Base-by-base conservation (phyloP, 92 coral and sea anemone species). In the Scolanthus callimorphus region DNA sequence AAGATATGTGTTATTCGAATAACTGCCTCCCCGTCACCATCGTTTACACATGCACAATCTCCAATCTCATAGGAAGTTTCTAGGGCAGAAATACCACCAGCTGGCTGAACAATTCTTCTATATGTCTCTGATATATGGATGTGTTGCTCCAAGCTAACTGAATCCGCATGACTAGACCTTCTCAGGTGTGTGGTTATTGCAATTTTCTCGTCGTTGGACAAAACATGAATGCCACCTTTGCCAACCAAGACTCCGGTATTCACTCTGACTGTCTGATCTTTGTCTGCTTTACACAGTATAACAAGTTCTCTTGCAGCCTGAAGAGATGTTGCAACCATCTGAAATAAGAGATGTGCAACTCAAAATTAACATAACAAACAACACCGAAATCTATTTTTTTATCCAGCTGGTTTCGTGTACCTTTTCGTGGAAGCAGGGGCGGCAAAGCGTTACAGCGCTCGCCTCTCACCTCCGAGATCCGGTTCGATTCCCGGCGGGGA, bases 291-390 rank as follows among this genome's bases (percentile, higher is more conserved):
- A 53, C 79, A 53, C 46, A 29, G 17, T 61, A 37, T 31, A 17
- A 52, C 71, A 41, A 72, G 79, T 15, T 53, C 38, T 27, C 50
- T 63, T 72, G 71, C 79, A 20, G 79, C 79, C 31, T 62, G 50
- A 22, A 72, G 25, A 51, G 78, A 60, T 24, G 78, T 31, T 13
- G 78, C 78, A 41, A 71, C 78, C 78, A 71, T 71, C 78, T 71
- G 49, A 38, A 59, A 34, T 34, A 6, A 34, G 6, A 6, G 15
- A 34, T 6, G 41, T 34, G 41, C 15, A 34, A n/a, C n/a, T n/a
- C n/a, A n/a, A n/a, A n/a, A n/a, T n/a, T n/a, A n/a, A n/a, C n/a
- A n/a, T n/a, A n/a, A n/a, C n/a, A n/a, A n/a, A n/a, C n/a, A n/a
- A n/a, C n/a, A n/a, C n/a, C n/a, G n/a, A n/a, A n/a, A n/a, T n/a